Evolutionary conservation across 2,797 vertebrate species (phyloP), one percentile per base, ranked within the genome.

Genomic region (Brachyalestes nurse): DNA sequence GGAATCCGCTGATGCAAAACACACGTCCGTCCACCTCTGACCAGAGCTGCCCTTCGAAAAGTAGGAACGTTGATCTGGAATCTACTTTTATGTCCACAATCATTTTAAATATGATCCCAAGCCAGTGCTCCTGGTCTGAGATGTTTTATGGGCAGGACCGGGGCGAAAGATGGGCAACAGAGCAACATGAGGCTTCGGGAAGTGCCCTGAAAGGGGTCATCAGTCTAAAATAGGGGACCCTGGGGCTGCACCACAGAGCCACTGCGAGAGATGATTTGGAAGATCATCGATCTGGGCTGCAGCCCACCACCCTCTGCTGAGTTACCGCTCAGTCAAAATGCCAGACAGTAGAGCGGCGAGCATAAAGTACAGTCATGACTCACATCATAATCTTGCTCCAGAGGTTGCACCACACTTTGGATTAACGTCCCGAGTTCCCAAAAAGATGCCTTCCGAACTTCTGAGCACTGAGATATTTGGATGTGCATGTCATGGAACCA

Each of bases 191-290:
- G 34, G 19, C n/a, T 6, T 34, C 10, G 4, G 13, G 55, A 58
- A 14, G 12, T 4, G 13, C n/a, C 60, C 72, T 23, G 72, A 45
- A 34, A 5, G 51, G 71, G 34, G 71, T 72, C 49, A n/a, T 69
- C 70, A 72, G 67, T 72, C 34, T 72, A 58, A 72, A 77, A 77
- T 49, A 23, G 55, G 19, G 42, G 55, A 53, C 66, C 19, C 65
- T 23, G 80, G 60, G 55, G 75, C 58, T 72, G 23, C 69, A 72
- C 57, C 40, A 58, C 53, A 4, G 45, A 82, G 60, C 49, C 51
- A 57, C 61, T 72, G 49, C 21, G 75, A 51, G 70, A n/a, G 60
- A 78, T 77, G 60, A 82, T 82, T 82, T 78, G 60, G 75, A 21
- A 47, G 40, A 47, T 60, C 75, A 82, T 78, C 51, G 75, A 77